Base-by-base conservation (phyloP, 2,113 vertebrate species). In the Colius striatus region DNA sequence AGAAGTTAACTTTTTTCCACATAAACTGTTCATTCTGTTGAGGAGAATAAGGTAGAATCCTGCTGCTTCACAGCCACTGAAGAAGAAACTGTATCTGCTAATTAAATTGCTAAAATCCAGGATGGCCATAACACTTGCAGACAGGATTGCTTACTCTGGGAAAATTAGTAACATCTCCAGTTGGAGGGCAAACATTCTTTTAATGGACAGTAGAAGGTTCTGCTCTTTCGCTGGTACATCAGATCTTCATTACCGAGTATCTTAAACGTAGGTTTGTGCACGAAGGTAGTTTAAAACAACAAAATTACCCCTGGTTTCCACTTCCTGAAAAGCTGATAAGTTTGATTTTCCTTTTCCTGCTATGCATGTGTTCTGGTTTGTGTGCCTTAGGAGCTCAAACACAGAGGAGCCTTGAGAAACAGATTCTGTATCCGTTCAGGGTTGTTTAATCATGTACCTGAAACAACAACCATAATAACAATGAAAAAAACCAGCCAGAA, bases 21-120 rank as follows among this genome's bases (percentile, higher is more conserved):
- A 72, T 45, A 90, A 94, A 63, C 53, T 48, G 22, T 36, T 85
- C 9, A 8, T 10, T 54, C 81, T 86, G 0, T 77, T 86, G 54
- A 84, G 77, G 63, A 92, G 66, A 91, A 10, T 70, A 53, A 81
- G 58, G 66, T 13, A 23, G 72, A 95, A 75, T 77, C 71, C 53
- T 74, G 30, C 70, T 71, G 30, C 66, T 92, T 53, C 50, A 76
- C 22, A n/a, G 74, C 65, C 71, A 76, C 86, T 47, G 29, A 53
- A 91, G 65, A 65, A 75, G 61, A 87, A 94, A 76, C 45, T 9
- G 0, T 88, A 62, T 81, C 27, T 78, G 53, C 61, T 68, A 87
- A 95, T 90, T 94, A 75, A 91, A 96, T 86, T 82, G 84, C 51
- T 87, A 4, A 72, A 89, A 62, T 61, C 45, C 76, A 89, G 47